Percentiles rank a stretch among this genome's conserved stretches.
Conservation (phyloP, 2,113 vertebrate species). For the Tenrec ecaudatus region DNA sequence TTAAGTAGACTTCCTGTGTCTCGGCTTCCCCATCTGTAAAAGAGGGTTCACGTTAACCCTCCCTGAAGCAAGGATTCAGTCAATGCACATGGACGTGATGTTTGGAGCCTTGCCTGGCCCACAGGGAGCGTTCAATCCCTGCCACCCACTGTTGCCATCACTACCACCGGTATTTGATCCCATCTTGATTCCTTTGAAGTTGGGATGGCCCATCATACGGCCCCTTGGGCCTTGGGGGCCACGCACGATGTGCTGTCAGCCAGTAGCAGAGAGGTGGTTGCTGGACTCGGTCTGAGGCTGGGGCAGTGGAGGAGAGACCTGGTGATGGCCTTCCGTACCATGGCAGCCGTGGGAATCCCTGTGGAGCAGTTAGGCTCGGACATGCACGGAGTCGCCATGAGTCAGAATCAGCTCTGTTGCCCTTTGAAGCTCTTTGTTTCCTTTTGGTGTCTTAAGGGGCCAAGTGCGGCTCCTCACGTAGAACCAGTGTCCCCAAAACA, state of each 20-base stretch:
- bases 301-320: neutral
- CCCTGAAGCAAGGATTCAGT: neutral
- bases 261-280: neutral
- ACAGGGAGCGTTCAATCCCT: neutral
- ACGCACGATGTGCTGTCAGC: neutral
- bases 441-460: neutral
- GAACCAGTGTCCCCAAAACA: neutral
- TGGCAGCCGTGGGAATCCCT: neutral
- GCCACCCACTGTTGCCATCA: too few species aligned
- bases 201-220: neutral
- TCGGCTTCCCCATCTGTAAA: constrained; percentile 11
- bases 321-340: neutral
- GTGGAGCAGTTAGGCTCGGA: neutral
- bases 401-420: neutral
- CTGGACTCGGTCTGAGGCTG: too few species aligned
- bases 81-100: rapidly evolving
- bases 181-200: neutral
- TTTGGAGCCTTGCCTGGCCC: neutral
- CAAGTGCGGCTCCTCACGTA: neutral
- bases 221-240: neutral
- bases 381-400: neutral
- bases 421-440: neutral
- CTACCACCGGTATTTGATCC: neutral
- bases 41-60: neutral
- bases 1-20: neutral